A percentile compares a stretch with the other conserved stretches of the same genome.
These are phyloP conservation scores for Heliconius cydno DNA, from an alignment of 2,888 invertebrate genomes.

Conservation along the genomic window DNA sequence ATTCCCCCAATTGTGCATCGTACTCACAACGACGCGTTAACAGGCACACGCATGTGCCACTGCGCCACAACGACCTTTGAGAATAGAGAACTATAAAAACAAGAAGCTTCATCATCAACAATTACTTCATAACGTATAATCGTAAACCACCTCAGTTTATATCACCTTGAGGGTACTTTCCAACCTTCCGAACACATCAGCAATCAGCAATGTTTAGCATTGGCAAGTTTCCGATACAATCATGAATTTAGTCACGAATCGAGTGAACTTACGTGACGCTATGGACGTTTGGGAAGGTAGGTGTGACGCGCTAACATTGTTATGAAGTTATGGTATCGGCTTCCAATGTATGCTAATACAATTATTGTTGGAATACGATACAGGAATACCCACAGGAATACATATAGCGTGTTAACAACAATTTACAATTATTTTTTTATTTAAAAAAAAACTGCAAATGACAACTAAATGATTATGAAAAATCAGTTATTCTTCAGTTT, in stretches of 20 bases:
- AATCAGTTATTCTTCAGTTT: constrained; percentile 27
- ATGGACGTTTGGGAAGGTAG: constrained; percentile 37
- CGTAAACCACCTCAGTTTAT: neutral
- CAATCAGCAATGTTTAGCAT: constrained; percentile 30
- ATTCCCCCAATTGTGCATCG: too few relatives aligned
- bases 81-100: too few relatives aligned
- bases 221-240: constrained; percentile 41
- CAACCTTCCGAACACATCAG: constrained; percentile 3
- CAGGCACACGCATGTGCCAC: too few relatives aligned
- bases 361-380: constrained; percentile 30
- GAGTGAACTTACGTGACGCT: constrained; percentile 46
- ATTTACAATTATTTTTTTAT: neutral
- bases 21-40: too few relatives aligned
- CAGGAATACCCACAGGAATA: neutral
- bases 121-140: neutral
- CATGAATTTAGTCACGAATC: constrained; percentile 44
- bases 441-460: neutral
- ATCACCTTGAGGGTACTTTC: constrained; percentile 8
- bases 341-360: constrained; percentile 37
- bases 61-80: too few relatives aligned
- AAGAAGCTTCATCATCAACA: too few relatives aligned
- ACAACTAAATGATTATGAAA: constrained; percentile 25
- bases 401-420: neutral
- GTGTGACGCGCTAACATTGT: constrained; percentile 42
- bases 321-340: constrained; percentile 34